These are phyloP conservation scores for Zaprionus lineosus DNA, from an alignment of 2,888 invertebrate species.

Conservation along the genomic window DNA sequence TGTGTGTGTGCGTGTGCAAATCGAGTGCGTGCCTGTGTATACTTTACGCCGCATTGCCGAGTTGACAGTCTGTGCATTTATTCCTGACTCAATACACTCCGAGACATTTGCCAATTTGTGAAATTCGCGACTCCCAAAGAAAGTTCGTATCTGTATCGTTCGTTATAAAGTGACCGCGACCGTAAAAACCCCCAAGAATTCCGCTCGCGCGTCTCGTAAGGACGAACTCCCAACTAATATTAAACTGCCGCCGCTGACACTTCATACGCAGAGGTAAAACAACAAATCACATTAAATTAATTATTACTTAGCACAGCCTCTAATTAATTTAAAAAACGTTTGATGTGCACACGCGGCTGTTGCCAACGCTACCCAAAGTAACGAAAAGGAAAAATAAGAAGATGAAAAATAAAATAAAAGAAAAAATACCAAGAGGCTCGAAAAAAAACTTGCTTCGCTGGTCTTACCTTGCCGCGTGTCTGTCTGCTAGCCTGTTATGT, in stretches of 20 bases:
- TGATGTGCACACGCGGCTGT: constrained; percentile 14
- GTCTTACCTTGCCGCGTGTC: constrained; percentile 71
- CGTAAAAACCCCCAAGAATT: too few species aligned
- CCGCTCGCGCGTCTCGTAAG: constrained; percentile 8
- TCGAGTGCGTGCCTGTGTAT: constrained; percentile 26
- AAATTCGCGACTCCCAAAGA: too few species aligned
- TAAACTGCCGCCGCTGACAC: background rate
- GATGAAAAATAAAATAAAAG: constrained; percentile 10
- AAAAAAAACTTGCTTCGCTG: constrained; percentile 76
- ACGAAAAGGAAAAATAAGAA: constrained; percentile 20
- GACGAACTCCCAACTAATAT: background rate
- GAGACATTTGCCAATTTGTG: constrained; percentile 56
- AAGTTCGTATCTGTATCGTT: too few species aligned
- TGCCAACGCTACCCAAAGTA: constrained; percentile 19
- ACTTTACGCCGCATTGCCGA: constrained; percentile 35
- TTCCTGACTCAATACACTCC: constrained; percentile 8
- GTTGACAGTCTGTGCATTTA: constrained; percentile 19
- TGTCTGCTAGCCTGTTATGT: constrained; percentile 56
- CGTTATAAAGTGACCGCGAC: too few species aligned
- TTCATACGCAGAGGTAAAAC: constrained; percentile 27
- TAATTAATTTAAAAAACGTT: constrained; percentile 15
- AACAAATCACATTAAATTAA: constrained; percentile 17
- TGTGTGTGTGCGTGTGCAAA: constrained; percentile 21
- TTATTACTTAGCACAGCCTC: constrained; percentile 17
- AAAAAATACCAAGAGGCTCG: constrained; percentile 24